These are phyloP conservation scores for Pandemis cinnamomeana DNA, from an alignment of 2,888 invertebrate genomes.

Conservation along the genomic window DNA sequence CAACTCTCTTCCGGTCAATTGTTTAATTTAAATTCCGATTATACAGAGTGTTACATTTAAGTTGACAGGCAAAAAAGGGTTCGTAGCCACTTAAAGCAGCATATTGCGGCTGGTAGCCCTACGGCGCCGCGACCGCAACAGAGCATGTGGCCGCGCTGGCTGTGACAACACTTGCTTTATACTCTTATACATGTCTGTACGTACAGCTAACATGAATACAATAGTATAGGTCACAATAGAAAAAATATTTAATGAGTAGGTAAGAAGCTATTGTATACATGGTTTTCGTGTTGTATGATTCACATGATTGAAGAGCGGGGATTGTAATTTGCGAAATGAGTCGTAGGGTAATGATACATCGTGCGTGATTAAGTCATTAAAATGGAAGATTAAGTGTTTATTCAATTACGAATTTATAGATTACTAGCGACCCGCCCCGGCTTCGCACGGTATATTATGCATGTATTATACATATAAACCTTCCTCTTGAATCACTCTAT, in stretches of 20 bases:
- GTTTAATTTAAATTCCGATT: neutral
- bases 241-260: neutral
- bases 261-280: neutral
- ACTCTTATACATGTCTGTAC: neutral
- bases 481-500: too few relatives aligned
- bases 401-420: too few relatives aligned
- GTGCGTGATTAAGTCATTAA: too few relatives aligned
- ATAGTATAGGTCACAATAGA: neutral
- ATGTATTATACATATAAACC: too few relatives aligned
- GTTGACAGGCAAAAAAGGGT: constrained; percentile 7
- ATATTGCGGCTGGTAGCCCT: constrained; percentile 28
- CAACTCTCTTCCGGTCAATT: neutral
- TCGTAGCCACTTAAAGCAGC: constrained; percentile 3
- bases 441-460: too few relatives aligned
- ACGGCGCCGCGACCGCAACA: constrained; percentile 58
- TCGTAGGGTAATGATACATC: too few relatives aligned
- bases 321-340: neutral
- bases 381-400: too few relatives aligned
- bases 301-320: neutral
- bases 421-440: too few relatives aligned
- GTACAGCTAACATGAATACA: neutral
- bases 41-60: neutral
- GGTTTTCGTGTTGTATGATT: neutral
- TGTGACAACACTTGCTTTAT: constrained; percentile 46
- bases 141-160: constrained; percentile 55